phyloP scores from a whole-genome alignment of 2,888 invertebrate genomes.

The Eueremaeus valkanovi region DNA sequence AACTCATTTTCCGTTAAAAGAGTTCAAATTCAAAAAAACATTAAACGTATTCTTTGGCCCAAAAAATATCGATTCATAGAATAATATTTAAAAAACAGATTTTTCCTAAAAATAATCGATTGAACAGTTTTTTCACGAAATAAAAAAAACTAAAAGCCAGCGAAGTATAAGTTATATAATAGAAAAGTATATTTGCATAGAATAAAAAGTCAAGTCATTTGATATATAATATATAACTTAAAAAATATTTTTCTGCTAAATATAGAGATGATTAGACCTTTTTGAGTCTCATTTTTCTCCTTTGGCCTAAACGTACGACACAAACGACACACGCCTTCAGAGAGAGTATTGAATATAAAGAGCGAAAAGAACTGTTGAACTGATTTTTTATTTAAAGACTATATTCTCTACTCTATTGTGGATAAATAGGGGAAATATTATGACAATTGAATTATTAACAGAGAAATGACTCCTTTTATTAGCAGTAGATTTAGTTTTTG shows the following conservation, averaged over 20 bases:
- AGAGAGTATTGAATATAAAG: neutral
- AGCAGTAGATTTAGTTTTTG: no score
- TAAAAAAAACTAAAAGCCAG: neutral
- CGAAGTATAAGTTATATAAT: no score
- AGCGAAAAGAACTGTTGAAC: neutral
- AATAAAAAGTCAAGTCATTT: no score
- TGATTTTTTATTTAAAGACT: neutral
- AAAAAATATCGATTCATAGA: neutral
- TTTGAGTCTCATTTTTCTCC: neutral
- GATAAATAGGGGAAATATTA: neutral
- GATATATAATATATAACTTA: no score
- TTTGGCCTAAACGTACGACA: neutral
- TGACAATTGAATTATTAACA: slow-evolving; percentile 1
- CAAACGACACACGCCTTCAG: slow-evolving; percentile 1
- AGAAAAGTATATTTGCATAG: no score
- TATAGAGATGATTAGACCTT: no score
- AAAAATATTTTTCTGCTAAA: no score
- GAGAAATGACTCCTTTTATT: no score
- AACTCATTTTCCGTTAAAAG: neutral
- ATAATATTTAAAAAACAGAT: neutral
- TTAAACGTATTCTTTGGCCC: neutral
- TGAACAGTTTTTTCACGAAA: neutral
- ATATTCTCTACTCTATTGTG: no score
- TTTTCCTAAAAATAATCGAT: neutral
- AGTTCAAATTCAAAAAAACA: no score